phyloP scores from a whole-genome alignment of 2,797 vertebrate genomes.

The Hyperoplus immaculatus region DNA sequence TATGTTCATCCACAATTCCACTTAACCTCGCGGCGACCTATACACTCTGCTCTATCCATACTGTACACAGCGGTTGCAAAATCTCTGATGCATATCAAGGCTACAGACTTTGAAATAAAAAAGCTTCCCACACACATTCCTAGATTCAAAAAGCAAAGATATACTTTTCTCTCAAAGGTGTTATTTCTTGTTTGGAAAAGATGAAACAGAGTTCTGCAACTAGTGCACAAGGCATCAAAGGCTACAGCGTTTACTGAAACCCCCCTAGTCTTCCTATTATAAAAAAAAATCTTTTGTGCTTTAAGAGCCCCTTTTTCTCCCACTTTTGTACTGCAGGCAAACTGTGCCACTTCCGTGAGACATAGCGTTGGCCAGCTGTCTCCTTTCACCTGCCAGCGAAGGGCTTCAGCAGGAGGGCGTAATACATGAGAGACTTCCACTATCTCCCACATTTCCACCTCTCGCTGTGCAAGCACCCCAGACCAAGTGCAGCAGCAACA shows the following conservation, averaged over 20 bases:
- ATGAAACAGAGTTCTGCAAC: slow-evolving; percentile 34
- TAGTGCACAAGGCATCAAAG: slow-evolving; percentile 5
- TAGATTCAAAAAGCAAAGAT: slow-evolving; percentile 6
- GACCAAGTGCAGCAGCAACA: slow-evolving; percentile 26
- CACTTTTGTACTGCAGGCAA: slow-evolving; percentile 1
- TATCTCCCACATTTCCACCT: slow-evolving; percentile 28
- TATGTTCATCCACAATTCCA: background rate
- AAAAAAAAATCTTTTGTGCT: too few relatives aligned
- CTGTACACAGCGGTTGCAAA: background rate
- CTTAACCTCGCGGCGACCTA: background rate
- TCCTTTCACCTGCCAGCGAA: slow-evolving; percentile 43
- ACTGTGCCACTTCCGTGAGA: slow-evolving; percentile 13
- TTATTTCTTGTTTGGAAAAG: slow-evolving; percentile 18
- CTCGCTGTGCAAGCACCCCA: slow-evolving; percentile 12
- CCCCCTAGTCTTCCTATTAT: too few relatives aligned
- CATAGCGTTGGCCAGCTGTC: slow-evolving; percentile 9
- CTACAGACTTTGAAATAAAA: slow-evolving; percentile 7
- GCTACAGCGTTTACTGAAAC: background rate
- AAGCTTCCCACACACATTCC: slow-evolving; percentile 24
- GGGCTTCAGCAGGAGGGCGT: slow-evolving; percentile 26
- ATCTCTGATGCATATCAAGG: slow-evolving; percentile 24
- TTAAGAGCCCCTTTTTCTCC: background rate
- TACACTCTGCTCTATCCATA: slow-evolving; percentile 13
- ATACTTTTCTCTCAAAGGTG: slow-evolving; percentile 12
- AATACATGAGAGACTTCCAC: slow-evolving; percentile 37